Conservation (phyloP, 2,888 invertebrate species). For the Cheilosia urbana region DNA sequence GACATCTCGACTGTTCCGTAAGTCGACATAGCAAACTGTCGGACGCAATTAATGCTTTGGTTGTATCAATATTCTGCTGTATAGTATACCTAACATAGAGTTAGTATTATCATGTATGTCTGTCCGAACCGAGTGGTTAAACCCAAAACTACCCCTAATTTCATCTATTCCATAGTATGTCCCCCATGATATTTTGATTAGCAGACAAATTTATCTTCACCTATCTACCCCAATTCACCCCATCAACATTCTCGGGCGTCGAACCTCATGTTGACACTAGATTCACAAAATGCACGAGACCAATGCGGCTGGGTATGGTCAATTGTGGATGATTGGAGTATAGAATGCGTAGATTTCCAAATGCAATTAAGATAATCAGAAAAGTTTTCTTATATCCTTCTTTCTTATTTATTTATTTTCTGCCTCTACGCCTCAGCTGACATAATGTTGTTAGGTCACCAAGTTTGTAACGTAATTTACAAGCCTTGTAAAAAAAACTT, state of each 20-base stretch:
- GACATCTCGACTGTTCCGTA: slow-evolving; percentile 48
- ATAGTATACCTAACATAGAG: not conserved
- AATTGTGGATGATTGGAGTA: slow-evolving; percentile 41
- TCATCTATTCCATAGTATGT: slow-evolving; percentile 42
- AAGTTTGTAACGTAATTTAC: slow-evolving; percentile 48
- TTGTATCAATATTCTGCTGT: slow-evolving; percentile 19
- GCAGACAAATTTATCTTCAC: slow-evolving; percentile 49
- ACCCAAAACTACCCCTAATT: slow-evolving; percentile 66
- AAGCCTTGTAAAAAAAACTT: slow-evolving; percentile 35
- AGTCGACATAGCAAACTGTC: slow-evolving; percentile 64
- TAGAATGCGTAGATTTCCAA: slow-evolving; percentile 38
- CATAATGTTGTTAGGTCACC: slow-evolving; percentile 57
- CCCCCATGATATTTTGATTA: slow-evolving; percentile 45
- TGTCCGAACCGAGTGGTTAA: slow-evolving; percentile 5
- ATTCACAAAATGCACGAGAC: slow-evolving; percentile 14
- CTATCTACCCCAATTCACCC: slow-evolving; percentile 6
- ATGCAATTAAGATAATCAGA: slow-evolving; percentile 75
- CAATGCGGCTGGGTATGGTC: slow-evolving; percentile 35
- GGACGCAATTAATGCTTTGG: slow-evolving; percentile 66
- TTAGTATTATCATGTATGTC: not conserved
- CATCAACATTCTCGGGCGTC: no score
- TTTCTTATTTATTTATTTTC: not conserved
- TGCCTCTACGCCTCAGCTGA: slow-evolving; percentile 23
- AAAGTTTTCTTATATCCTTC: slow-evolving; percentile 54
- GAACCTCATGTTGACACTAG: slow-evolving; percentile 6